Conservation (phyloP, 1,140 invertebrate genomes). For the Leguminivora glycinivorella region DNA sequence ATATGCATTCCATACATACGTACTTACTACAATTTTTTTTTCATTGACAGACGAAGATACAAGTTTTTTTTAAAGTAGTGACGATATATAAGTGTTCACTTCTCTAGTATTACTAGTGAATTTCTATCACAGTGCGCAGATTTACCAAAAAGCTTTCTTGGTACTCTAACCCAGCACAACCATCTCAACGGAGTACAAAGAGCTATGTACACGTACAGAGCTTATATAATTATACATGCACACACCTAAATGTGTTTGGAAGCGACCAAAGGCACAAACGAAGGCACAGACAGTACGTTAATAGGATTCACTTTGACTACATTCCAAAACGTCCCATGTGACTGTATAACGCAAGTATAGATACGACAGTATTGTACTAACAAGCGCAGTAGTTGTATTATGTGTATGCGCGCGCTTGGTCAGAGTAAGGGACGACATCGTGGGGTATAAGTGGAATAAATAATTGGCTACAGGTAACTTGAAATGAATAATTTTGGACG, state of each 20-base stretch:
- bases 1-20: too few species aligned
- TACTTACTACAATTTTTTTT: too few species aligned
- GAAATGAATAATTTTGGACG: not conserved
- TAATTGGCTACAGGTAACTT: constrained; percentile 2
- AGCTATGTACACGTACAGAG: not conserved
- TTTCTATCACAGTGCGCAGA: too few species aligned
- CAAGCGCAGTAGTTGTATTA: not conserved
- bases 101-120: too few species aligned
- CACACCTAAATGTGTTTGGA: constrained; percentile 9
- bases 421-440: not conserved
- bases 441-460: constrained; percentile 12
- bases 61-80: too few species aligned
- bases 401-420: not conserved
- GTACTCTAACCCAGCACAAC: not conserved
- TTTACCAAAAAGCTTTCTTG: too few species aligned
- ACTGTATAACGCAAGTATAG: not conserved
- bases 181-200: not conserved
- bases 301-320: not conserved
- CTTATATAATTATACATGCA: constrained; percentile 13
- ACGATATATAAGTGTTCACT: too few species aligned
- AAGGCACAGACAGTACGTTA: constrained; percentile 6
- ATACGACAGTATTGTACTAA: not conserved
- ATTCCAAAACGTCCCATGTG: not conserved
- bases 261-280: constrained; percentile 11
- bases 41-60: too few species aligned